Base-by-base conservation (phyloP, 2,797 vertebrate species). In the Sylvilagus floridanus region DNA sequence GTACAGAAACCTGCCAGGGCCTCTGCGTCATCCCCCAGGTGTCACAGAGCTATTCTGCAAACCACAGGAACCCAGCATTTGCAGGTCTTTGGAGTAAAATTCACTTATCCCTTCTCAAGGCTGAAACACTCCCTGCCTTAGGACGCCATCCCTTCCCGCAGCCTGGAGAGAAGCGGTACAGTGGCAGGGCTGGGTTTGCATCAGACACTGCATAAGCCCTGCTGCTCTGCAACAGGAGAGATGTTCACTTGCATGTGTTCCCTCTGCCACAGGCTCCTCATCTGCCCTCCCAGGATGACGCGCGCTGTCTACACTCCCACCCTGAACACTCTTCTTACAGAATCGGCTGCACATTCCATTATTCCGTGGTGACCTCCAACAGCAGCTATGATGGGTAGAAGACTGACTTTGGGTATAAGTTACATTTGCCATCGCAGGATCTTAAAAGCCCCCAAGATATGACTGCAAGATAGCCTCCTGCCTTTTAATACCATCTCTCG, bases 41-140 rank as follows among this genome's bases (percentile, higher is more conserved):
- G 76, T 66, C 81, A 69, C 76, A 75, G 65, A 37, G 63, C 19
- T 62, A 87, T 57, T 82, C 69, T 93, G 26, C n/a, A 91, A 95
- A 91, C 91, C 94, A 95, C 7, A 47, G 81, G 89, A 89, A 17
- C 35, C 75, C 82, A 89, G 78, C 0, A 60, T 69, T 66, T 24
- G 28, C 35, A 83, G 16, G 11, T 71, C 52, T 83, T 60, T 88
- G 32, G 19, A 71, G 19, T 57, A 84, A 95, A 91, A 82, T 35
- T 47, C 69, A 91, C 37, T 26, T 54, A 11, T 37, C 21, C 60
- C 68, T 89, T 50, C 90, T 95, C 16, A 17, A 65, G 69, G 73
- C 76, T 52, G 69, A 85, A 91, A 90, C 50, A 7, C n/a, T 7
- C 57, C 52, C 88, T 5, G 16, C 52, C 52, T 82, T 35, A 75